Evolutionary conservation across 2,113 vertebrate species (phyloP), one percentile per base, ranked within the genome.

Genomic region (Phalacrocorax brasilianus): DNA sequence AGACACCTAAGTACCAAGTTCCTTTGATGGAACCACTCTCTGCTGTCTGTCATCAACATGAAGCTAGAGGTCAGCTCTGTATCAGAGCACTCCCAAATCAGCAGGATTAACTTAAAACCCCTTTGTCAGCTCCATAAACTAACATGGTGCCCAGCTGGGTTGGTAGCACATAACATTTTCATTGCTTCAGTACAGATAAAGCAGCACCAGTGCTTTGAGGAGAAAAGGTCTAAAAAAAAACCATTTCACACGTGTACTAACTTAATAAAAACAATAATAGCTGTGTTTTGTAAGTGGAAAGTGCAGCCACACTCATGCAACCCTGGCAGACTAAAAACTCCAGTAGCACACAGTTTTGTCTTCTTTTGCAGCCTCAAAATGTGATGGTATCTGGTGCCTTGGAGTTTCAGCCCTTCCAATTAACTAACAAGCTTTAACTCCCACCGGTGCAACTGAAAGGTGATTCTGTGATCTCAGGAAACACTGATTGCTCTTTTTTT

Each of bases 401-500:
- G 73, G 65, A 73, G 47, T 58, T 92, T 92, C 91, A 89, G 42
- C 52, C 70, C 61, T 75, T 75, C 75, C 53, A 92, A 74, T 92
- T 91, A 94, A 78, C n/a, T 59, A 92, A 84, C 7, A 18, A 92
- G 87, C 47, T 89, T 89, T 85, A 42, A 81, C 76, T 95, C 65
- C 76, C 68, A 47, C 52, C 74, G 47, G 26, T 81, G 65, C 56
- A 77, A 92, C 68, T 44, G 61, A 68, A 71, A 84, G 76, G 73
- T 81, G 83, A 74, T 62, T 66, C 68, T 84, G 28, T 84, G 86
- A 78, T 86, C 76, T 71, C 70, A 87, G 40, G 30, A 94, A 95
- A 50, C n/a, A 75, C 32, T 74, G 71, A 86, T 52, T 86, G 55
- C 50, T 66, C 63, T 79, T 85, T 59, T 53, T 33, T 3, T 0